Base-by-base conservation (phyloP, 2,888 invertebrate genomes). In the Theretra japonica region DNA sequence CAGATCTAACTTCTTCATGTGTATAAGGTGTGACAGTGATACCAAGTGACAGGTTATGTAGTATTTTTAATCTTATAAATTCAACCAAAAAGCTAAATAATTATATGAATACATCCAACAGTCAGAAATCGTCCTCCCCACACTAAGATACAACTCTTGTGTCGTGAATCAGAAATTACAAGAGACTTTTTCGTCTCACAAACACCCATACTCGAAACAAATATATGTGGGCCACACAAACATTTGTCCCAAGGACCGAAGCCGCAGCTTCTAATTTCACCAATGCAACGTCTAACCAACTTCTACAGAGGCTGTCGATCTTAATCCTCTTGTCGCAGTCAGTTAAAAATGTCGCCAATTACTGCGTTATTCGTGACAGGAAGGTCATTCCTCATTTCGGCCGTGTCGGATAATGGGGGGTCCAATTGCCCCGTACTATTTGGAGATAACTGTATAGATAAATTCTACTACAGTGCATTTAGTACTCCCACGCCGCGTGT, bases 361-460 rank as follows among this genome's bases (percentile, higher is more conserved):
- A 23, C 25, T 28, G 8, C 5, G 7, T 8, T 33, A 30, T 48
- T 48, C 6, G 23, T 48, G 65, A 65, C 23, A 65, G 23, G 21
- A 23, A 65, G 69, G 69, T 8, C 56, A 33, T 50, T 41, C 25
- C 15, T n/a, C 62, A 21, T 41, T 62, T 21, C 41, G 41, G 41
- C 41, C 41, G 48, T 41, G 41, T 48, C 41, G 65, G 41, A 41
- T 65, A 48, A 65, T 65, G 5, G 65, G 48, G 23, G 23, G 65
- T 23, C 65, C 48, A 65, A 65, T 48, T 65, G 23, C 23, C 17
- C 23, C 41, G 41, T 65, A 48, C 62, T 65, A 65, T 65, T 65
- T 8, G 60, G 15, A 48, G 65, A 65, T 41, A 33, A 69, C 56
- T 5, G 2, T 30, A 69, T 23, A 56, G 21, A 33, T 69, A 56